phyloP scores from a whole-genome alignment of 2,113 vertebrate genomes.

The Tragulus kanchil region DNA sequence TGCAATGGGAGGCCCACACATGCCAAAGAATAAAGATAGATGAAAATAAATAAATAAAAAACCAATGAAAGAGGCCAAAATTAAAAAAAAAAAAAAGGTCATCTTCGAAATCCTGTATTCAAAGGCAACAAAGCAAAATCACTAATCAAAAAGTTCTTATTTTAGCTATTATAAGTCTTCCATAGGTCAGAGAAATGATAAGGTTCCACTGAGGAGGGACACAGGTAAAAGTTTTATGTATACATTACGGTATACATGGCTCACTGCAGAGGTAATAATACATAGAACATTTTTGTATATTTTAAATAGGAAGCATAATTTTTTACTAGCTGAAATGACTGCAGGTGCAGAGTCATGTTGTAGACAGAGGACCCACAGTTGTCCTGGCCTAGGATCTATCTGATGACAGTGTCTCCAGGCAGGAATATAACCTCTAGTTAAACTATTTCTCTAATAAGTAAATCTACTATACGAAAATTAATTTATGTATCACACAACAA shows the following conservation, averaged over 20 bases:
- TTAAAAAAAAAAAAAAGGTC: too few relatives aligned
- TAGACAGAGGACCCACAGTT: not conserved
- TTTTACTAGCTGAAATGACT: not conserved
- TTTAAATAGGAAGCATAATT: not conserved
- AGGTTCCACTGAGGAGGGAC: not conserved
- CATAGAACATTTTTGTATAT: not conserved
- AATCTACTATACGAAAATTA: not conserved
- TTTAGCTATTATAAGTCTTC: slow-evolving; percentile 7
- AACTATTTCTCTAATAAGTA: not conserved
- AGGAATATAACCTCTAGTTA: not conserved
- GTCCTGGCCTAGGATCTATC: not conserved
- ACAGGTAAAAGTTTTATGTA: not conserved
- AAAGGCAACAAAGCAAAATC: slow-evolving; percentile 52
- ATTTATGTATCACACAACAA: not conserved
- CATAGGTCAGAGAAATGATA: not conserved
- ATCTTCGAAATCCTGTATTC: not conserved
- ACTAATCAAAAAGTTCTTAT: slow-evolving; percentile 25
- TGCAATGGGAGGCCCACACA: too few relatives aligned
- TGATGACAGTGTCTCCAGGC: not conserved
- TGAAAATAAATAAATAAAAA: too few relatives aligned
- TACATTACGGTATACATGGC: not conserved
- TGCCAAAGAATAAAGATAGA: too few relatives aligned
- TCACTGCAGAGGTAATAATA: not conserved
- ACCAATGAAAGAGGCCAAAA: too few relatives aligned
- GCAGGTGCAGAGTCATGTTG: not conserved